Conservation (phyloP, 1,140 invertebrate species). For the Bombus difficillimus region DNA sequence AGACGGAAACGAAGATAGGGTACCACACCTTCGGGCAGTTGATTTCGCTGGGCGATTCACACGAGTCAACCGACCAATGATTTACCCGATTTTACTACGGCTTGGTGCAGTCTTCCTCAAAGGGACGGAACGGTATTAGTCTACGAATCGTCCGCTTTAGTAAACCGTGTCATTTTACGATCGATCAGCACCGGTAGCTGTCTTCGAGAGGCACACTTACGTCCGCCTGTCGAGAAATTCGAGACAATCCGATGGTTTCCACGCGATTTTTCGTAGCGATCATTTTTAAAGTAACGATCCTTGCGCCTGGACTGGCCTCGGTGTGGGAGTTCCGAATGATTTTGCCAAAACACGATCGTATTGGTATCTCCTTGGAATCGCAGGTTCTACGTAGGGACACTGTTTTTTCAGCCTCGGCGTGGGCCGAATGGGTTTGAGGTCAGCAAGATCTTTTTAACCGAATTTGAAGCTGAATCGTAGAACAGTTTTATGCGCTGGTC, state of each 20-base stretch:
- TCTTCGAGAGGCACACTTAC: too few relatives aligned
- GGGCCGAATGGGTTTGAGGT: background rate
- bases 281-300: background rate
- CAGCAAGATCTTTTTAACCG: background rate
- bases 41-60: slow-evolving; percentile 48
- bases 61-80: slow-evolving; percentile 55
- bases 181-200: slow-evolving; percentile 40
- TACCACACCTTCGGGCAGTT: slow-evolving; percentile 52
- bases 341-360: background rate
- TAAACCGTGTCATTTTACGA: slow-evolving; percentile 39
- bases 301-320: too few relatives aligned
- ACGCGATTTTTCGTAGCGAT: background rate
- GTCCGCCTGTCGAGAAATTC: background rate
- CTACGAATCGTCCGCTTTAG: slow-evolving; percentile 36
- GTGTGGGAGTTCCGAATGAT: slow-evolving; percentile 33
- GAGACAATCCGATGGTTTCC: background rate
- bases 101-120: slow-evolving; percentile 61
- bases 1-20: slow-evolving; percentile 10
- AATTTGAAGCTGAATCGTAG: background rate
- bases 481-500: background rate
- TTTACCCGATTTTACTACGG: slow-evolving; percentile 72
- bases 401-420: background rate
- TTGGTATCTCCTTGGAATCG: background rate
- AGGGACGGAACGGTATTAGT: slow-evolving; percentile 32
- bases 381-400: background rate